phyloP scores from a whole-genome alignment of 2,113 vertebrate species.

The Desmodus rotundus region DNA sequence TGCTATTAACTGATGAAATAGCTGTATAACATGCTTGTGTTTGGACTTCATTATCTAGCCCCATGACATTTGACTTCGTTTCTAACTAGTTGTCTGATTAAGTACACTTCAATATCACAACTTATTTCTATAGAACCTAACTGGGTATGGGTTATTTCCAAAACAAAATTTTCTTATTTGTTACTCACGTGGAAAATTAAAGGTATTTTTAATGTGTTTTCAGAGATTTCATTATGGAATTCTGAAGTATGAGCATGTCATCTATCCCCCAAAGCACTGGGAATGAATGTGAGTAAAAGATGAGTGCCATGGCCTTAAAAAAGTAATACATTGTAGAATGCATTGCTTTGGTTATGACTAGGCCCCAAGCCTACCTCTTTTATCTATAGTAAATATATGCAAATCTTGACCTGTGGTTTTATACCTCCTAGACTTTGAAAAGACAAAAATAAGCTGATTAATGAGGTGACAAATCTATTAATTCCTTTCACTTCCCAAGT shows the following conservation, averaged over 20 bases:
- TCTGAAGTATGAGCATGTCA: not conserved
- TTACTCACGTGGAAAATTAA: not conserved
- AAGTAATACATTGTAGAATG: conserved; percentile 27
- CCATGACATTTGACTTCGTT: not conserved
- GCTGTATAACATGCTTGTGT: not conserved
- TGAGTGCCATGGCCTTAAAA: conserved; percentile 28
- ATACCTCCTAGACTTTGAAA: conserved; percentile 36
- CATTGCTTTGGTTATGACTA: not conserved
- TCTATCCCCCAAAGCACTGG: conserved; percentile 8
- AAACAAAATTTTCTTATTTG: not conserved
- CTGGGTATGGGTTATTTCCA: not conserved
- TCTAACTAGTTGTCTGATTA: not conserved
- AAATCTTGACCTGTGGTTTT: conserved; percentile 53
- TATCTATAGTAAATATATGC: conserved; percentile 55
- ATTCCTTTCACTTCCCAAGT: conserved; percentile 56
- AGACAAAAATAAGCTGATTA: conserved; percentile 66
- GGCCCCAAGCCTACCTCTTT: conserved; percentile 35
- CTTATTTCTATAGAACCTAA: conserved; percentile 10
- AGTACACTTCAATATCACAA: not conserved
- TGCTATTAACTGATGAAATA: not conserved
- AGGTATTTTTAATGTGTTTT: not conserved
- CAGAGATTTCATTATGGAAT: not conserved
- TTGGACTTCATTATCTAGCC: not conserved
- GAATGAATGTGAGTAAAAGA: conserved; percentile 29
- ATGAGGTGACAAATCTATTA: conserved; percentile 51